Evolutionary conservation across 2,888 invertebrate genomes (phyloP).

Genomic region (Ethmia dodecea): DNA sequence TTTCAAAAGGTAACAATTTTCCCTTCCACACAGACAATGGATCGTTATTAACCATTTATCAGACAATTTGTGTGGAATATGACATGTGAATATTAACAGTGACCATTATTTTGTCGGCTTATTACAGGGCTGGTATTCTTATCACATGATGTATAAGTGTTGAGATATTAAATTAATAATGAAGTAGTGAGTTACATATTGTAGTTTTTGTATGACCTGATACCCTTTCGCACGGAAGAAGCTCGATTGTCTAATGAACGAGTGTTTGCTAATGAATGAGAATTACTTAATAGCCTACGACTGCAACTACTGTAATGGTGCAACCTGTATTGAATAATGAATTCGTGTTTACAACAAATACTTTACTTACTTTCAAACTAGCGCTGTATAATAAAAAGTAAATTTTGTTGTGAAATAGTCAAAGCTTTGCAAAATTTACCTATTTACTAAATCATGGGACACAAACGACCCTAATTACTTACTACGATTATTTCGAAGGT

Average conservation of each 20-base stretch:
- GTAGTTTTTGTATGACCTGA: conserved; percentile 5
- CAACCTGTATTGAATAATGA: no score
- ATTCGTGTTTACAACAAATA: no score
- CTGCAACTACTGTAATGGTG: conserved; percentile 8
- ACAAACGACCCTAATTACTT: no score
- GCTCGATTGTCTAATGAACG: conserved; percentile 8
- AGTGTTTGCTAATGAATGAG: conserved; percentile 25
- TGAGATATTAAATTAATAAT: conserved; percentile 4
- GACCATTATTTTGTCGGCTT: not conserved
- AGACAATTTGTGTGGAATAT: conserved; percentile 19
- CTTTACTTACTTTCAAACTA: no score
- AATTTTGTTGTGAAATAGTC: no score
- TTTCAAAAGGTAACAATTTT: conserved; percentile 44
- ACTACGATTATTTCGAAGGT: no score
- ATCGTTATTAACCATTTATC: conserved; percentile 23
- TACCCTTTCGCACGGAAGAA: conserved; percentile 11
- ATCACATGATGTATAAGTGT: not conserved
- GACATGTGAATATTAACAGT: conserved; percentile 17
- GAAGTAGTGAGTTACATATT: conserved; percentile 3
- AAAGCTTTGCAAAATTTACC: no score
- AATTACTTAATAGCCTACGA: conserved; percentile 21
- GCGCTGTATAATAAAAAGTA: no score
- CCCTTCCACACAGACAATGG: conserved; percentile 24
- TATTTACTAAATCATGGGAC: no score
- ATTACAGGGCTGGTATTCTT: conserved; percentile 6